A percentile compares a stretch with the other conserved stretches of the same genome.
Evolutionary conservation across 2,113 vertebrate species (phyloP).

Genomic region (Corydoras maculifer): DNA sequence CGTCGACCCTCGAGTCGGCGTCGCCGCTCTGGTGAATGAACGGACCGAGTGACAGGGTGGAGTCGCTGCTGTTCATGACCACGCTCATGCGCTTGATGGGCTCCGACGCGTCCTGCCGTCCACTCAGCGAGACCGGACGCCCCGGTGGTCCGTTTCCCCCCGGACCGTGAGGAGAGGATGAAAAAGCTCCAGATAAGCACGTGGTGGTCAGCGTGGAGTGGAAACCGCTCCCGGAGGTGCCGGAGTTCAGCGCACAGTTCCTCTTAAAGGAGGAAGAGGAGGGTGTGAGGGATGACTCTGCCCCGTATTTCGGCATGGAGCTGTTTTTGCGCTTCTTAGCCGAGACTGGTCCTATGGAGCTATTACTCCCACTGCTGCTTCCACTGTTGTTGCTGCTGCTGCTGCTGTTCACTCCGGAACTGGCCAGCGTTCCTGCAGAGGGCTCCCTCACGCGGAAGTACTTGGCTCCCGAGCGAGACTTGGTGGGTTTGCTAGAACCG

Average conservation of each 20-base stretch:
- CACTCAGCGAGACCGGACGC: constrained; percentile 76
- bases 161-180: constrained; percentile 57
- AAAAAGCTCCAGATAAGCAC: constrained; percentile 49
- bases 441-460: constrained; percentile 82
- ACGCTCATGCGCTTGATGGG: constrained; percentile 97
- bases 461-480: constrained; percentile 82
- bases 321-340: constrained; percentile 94
- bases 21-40: constrained; percentile 83
- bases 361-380: constrained; percentile 28
- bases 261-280: constrained; percentile 77
- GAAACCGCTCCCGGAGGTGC: constrained; percentile 80
- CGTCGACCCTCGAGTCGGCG: constrained; percentile 79
- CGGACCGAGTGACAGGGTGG: constrained; percentile 90
- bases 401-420: constrained; percentile 57
- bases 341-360: constrained; percentile 64
- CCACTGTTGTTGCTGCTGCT: constrained; percentile 56
- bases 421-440: constrained; percentile 51
- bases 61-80: constrained; percentile 94
- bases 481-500: constrained; percentile 84
- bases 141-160: constrained; percentile 81
- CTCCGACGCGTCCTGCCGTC: constrained; percentile 83
- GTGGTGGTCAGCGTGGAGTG: constrained; percentile 69
- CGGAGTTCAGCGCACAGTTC: constrained; percentile 82
- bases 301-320: constrained; percentile 76
- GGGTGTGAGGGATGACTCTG: constrained; percentile 72